Base-by-base conservation (phyloP, 2,888 invertebrate species). In the Tethea ocularis region DNA sequence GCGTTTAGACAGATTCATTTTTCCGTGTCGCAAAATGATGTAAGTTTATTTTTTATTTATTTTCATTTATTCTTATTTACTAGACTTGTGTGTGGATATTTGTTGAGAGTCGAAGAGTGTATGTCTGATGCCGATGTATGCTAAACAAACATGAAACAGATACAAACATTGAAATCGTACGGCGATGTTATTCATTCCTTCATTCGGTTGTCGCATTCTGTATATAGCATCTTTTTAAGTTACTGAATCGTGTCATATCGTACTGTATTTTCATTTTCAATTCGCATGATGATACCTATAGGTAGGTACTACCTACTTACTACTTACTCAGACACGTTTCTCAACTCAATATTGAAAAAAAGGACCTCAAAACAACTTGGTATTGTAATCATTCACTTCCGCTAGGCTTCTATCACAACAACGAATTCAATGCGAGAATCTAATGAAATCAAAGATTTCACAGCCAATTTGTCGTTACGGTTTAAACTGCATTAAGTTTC, bases 161-260 rank as follows among this genome's bases (percentile, higher is more conserved):
- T 73, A 79, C 84, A 88, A 87, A 89, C 84, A 89, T 84, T 82
- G 84, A 81, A 83, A 84, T 84, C 82, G 84, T 75, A 82, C 73
- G 74, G 75, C 75, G 63, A 71, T 83, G 80, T 83, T 84, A 84
- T 86, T 82, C 86, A 85, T 87, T 83, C 80, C 77, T 84, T 82
- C 83, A 78, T 77, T 82, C 75, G 77, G 72, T 74, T 74, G 76
- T 74, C 72, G 71, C 74, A 33, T 54, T 67, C 68, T 64, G 66
- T 70, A 70, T 70, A 69, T 6, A 6, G 54, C 55, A 72, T 68
- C 59, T 6, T 17, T 41, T 41, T 17, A 17, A n/a, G 6, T n/a
- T n/a, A 41, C 41, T 17, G 17, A n/a, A 41, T 41, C n/a, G 17
- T 13, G 33, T n/a, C n/a, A 33, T 13, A 1, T 2, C 33, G 11